phyloP scores from a whole-genome alignment of 2,888 invertebrate species.

The Malacosoma neustria region DNA sequence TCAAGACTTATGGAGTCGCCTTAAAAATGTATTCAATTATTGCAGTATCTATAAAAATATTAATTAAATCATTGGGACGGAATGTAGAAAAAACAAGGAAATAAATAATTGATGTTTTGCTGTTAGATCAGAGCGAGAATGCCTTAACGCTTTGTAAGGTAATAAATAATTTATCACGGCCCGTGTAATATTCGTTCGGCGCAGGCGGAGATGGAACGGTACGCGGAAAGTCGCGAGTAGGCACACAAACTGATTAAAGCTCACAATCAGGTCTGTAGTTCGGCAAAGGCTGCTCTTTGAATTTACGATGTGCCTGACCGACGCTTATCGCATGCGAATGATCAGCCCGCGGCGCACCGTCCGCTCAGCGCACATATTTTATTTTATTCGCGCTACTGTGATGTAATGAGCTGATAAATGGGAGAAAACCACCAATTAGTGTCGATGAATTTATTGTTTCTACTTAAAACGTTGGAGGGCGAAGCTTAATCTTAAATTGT shows the following conservation, averaged over 20 bases:
- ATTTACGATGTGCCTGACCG: slow-evolving; percentile 74
- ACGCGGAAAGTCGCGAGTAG: slow-evolving; percentile 27
- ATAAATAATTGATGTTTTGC: background rate
- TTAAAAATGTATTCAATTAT: no score
- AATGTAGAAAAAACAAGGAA: no score
- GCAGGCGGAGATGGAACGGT: background rate
- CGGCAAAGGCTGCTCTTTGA: slow-evolving; percentile 68
- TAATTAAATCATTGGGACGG: no score
- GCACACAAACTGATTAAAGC: slow-evolving; percentile 60
- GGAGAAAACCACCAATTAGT: slow-evolving; percentile 76
- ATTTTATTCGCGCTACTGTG: slow-evolving; percentile 76
- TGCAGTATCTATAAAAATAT: no score
- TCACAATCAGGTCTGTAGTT: slow-evolving; percentile 71
- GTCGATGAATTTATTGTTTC: slow-evolving; percentile 76
- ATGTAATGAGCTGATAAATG: slow-evolving; percentile 76
- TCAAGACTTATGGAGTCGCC: slow-evolving; percentile 5
- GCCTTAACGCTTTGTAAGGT: background rate
- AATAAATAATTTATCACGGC: background rate
- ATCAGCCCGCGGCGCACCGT: slow-evolving; percentile 71
- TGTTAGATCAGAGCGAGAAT: background rate
- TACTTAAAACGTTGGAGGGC: slow-evolving; percentile 74
- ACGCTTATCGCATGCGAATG: slow-evolving; percentile 73
- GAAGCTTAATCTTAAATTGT: slow-evolving; percentile 66
- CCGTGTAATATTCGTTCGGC: slow-evolving; percentile 1
- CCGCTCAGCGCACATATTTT: slow-evolving; percentile 72